A percentile compares a stretch with the other conserved stretches of the same genome.
Evolutionary conservation across 2,113 vertebrate genomes (phyloP).

Genomic region (Pterocles gutturalis): DNA sequence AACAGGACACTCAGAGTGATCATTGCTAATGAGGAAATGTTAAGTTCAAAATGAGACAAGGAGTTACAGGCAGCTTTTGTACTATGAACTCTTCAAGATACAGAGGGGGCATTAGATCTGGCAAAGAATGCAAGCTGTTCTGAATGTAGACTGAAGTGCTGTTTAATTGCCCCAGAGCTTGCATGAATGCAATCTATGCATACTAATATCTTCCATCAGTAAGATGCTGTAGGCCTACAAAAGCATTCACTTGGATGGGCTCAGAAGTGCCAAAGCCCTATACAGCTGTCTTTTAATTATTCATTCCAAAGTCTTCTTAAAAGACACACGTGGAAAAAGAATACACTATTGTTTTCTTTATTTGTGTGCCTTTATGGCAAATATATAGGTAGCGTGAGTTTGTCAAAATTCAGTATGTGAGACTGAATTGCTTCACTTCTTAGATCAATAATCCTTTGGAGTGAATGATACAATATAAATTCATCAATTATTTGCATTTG

Average conservation of each 20-base stretch:
- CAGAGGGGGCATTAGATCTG: background rate
- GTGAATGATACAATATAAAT: background rate
- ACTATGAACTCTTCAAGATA: background rate
- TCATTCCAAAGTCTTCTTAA: background rate
- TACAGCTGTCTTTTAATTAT: background rate
- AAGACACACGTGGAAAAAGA: background rate
- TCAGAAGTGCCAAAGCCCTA: background rate
- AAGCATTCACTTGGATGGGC: background rate
- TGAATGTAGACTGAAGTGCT: background rate
- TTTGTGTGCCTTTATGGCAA: background rate
- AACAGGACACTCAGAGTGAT: background rate
- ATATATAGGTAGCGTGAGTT: background rate
- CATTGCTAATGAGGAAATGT: background rate
- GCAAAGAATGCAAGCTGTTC: background rate
- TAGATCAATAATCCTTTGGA: background rate
- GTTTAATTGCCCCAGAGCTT: background rate
- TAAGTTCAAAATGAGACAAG: background rate
- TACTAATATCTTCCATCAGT: background rate
- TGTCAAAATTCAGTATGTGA: background rate
- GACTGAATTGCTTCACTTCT: background rate
- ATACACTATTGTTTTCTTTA: background rate
- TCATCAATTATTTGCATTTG: background rate
- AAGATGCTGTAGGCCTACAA: background rate
- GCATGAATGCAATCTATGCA: rapidly evolving
- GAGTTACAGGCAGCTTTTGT: background rate